phyloP scores from a whole-genome alignment of 2,113 vertebrate species.

The Oncorhynchus nerka region DNA sequence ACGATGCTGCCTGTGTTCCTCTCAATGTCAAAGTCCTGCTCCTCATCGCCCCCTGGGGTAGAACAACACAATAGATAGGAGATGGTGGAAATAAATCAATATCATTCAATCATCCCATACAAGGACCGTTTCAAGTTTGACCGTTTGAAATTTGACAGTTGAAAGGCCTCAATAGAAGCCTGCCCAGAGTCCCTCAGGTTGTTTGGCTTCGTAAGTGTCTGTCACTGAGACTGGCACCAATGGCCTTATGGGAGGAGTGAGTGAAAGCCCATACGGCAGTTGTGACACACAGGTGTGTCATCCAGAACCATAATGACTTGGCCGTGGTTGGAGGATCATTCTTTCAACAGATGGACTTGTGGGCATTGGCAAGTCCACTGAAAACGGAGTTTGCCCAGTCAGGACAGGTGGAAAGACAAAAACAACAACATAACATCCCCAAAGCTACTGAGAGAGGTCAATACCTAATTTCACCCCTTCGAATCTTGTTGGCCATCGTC shows the following conservation, averaged over 20 bases:
- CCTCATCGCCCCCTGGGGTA: slow-evolving; percentile 82
- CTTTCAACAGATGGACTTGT: not conserved
- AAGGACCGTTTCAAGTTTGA: too few species aligned
- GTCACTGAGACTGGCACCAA: not conserved
- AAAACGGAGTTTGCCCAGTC: not conserved
- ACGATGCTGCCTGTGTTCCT: slow-evolving; percentile 86
- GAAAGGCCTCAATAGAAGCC: not conserved
- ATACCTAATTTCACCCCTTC: too few species aligned
- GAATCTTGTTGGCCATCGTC: too few species aligned
- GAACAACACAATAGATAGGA: not conserved
- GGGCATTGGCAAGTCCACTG: not conserved
- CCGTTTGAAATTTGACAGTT: not conserved
- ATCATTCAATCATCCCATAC: not conserved
- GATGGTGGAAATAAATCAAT: not conserved
- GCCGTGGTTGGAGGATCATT: not conserved
- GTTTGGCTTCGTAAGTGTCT: not conserved
- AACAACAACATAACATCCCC: not conserved
- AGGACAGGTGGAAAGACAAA: not conserved
- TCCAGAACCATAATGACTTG: not conserved
- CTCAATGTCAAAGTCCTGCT: slow-evolving; percentile 94
- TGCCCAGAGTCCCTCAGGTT: not conserved
- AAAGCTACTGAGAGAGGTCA: not conserved
- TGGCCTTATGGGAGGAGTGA: not conserved
- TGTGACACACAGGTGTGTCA: not conserved
- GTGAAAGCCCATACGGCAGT: not conserved